phyloP scores from a whole-genome alignment of 2,888 invertebrate genomes.

The Euclidia mi region DNA sequence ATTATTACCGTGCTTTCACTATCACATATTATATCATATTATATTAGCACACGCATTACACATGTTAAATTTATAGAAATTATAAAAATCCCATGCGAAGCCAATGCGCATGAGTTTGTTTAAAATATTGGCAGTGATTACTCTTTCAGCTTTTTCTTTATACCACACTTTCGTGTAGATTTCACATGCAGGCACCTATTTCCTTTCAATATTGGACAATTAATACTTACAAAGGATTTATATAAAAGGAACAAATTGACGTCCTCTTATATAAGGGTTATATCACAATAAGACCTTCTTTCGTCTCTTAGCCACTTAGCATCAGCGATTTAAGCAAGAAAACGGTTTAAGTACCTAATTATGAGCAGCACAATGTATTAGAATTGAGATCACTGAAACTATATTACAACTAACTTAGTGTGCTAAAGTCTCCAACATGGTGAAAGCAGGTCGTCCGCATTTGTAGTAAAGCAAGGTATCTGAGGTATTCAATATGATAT shows the following conservation, averaged over 20 bases:
- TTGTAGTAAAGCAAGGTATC: no score
- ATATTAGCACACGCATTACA: no score
- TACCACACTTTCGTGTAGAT: neutral
- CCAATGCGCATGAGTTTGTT: no score
- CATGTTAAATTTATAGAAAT: no score
- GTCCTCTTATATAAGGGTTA: neutral
- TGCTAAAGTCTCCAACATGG: constrained; percentile 24
- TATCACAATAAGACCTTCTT: neutral
- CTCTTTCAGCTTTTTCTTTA: no score
- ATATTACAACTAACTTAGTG: constrained; percentile 42
- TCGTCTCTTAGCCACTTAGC: no score
- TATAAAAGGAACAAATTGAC: neutral
- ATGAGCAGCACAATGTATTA: constrained; percentile 32
- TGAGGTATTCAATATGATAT: no score
- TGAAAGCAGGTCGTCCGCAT: neutral
- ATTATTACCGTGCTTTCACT: no score
- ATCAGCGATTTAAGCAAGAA: constrained; percentile 13
- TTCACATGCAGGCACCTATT: neutral
- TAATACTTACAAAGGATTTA: neutral
- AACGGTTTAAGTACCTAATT: constrained; percentile 19
- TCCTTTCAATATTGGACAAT: neutral
- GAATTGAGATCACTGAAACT: constrained; percentile 60
- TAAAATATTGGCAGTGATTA: no score
- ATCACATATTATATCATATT: no score
- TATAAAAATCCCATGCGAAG: no score